Base-by-base conservation (phyloP, 2,888 invertebrate species). In the Philhelius pedissequus region DNA sequence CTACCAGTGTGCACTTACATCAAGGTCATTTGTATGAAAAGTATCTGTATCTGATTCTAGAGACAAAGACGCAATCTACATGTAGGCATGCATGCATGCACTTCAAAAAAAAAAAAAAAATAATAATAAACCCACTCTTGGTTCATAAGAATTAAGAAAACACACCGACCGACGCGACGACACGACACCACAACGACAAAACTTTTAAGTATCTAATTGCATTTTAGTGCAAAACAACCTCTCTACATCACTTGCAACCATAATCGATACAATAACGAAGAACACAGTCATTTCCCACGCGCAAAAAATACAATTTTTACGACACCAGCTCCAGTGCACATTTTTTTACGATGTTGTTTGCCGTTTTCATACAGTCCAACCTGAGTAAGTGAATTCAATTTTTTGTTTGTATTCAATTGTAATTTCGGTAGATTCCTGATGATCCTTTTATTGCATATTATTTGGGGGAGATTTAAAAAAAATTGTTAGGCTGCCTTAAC, bases 161-260 rank as follows among this genome's bases (percentile, higher is more conserved):
- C 1, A 18, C n/a, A n/a, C n/a, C n/a, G n/a, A n/a, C n/a, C n/a
- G n/a, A n/a, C n/a, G n/a, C n/a, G n/a, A 13, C 4, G 13, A 30
- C 27, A 27, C 1, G 9, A 52, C n/a, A n/a, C n/a, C n/a, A 54
- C 13, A 20, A 3, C 11, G n/a, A 35, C 20, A n/a, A n/a, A 48
- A 32, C 32, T 48, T n/a, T 64, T 13, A 64, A 48, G 45, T 64
- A 30, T 48, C 45, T 73, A 62, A 75, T 56, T 75, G 66, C 66
- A 75, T 56, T 66, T 56, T 18, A 66, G 45, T 54, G 52, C 62
- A 74, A 74, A 74, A 64, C 45, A 64, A 64, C 45, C 45, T 62
- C 45, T 43, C 62, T 45, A 64, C 13, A 48, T 48, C 22, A 43
- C 38, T 30, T 62, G 27, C 18, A 43, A 22, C 32, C n/a, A 48